Base-by-base conservation (phyloP, 2,113 vertebrate species). In the Pogonocichla stellata region DNA sequence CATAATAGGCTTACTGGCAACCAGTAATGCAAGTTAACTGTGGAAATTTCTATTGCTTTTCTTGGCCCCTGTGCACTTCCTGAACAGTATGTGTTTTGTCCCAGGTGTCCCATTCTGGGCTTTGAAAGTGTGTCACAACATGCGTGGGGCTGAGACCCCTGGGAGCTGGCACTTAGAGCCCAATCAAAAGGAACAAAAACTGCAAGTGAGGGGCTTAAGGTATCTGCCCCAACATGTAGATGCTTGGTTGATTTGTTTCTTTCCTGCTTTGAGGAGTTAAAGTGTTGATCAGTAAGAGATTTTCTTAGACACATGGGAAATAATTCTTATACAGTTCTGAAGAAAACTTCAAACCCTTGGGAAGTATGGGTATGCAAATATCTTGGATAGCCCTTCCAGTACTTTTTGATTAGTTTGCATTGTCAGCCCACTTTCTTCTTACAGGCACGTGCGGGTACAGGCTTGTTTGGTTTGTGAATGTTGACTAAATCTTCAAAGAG, bases 31-130 rank as follows among this genome's bases (percentile, higher is more conserved):
- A 94, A 98, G 97, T 96, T 98, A 98, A 97, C 97, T 98, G 96
- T 98, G 98, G 98, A 99, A 98, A 98, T 97, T 98, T 97, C 97
- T 98, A 67, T 98, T 98, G 98, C 98, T 99, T 98, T 98, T 98
- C 97, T 98, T 99, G 98, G 98, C 98, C 80, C 53, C 20, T 33
- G 28, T 92, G 64, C 77, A 84, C 97, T 98, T 99, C 98, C 98
- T 99, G 97, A 95, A 83, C 93, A 97, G 97, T 97, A 87, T 94
- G 94, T 97, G 94, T 95, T 98, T 96, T 96, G 97, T 98, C 98
- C 98, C 98, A 98, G 98, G 98, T 98, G 98, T 97, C 96, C 98
- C 97, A 80, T 98, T 98, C 97, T 97, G 90, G 85, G 96, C 98
- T 98, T 97, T 97, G 97, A 97, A 97, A 97, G 91, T 97, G 85